A percentile compares a stretch with the other conserved stretches of the same genome.
These are phyloP conservation scores for Pseudochirops cupreus DNA, from an alignment of 2,797 vertebrate species.

Conservation along the genomic window DNA sequence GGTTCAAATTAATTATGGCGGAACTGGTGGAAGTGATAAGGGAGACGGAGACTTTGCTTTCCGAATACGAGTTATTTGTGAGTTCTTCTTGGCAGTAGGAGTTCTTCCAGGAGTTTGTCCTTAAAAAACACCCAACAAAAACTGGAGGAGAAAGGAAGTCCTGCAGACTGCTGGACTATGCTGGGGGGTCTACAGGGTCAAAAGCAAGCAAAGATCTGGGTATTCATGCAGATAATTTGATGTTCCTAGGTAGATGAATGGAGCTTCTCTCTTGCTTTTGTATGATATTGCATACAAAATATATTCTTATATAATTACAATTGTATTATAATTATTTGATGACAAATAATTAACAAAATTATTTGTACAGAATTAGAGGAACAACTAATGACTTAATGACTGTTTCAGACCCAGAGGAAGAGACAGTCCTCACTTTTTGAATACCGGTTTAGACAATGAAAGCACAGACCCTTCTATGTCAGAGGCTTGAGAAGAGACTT, in stretches of 20 bases:
- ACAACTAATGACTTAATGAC: conserved; percentile 14
- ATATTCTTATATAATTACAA: not conserved
- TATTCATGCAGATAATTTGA: not conserved
- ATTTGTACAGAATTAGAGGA: not conserved
- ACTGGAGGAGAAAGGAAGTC: conserved; percentile 38
- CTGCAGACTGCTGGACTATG: not conserved
- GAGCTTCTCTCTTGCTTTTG: not conserved
- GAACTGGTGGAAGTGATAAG: conserved; percentile 44
- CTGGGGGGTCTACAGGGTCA: conserved; percentile 1
- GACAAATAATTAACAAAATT: conserved; percentile 33
- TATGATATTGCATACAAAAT: not conserved
- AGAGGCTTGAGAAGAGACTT: conserved; percentile 57
- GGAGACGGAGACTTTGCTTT: conserved; percentile 29
- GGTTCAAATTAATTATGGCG: conserved; percentile 62
- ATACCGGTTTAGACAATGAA: conserved; percentile 79
- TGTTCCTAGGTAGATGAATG: not conserved
- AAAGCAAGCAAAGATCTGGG: not conserved
- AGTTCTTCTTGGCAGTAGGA: conserved; percentile 54
- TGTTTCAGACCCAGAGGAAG: conserved; percentile 58
- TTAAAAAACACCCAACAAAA: conserved; percentile 38
- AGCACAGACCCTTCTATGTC: conserved; percentile 35
- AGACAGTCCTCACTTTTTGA: conserved; percentile 72
- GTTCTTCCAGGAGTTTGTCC: conserved; percentile 39
- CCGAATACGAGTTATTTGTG: conserved; percentile 46
- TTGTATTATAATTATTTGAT: not conserved